Conservation (phyloP, 2,888 invertebrate genomes). For the Miltochrista miniata region DNA sequence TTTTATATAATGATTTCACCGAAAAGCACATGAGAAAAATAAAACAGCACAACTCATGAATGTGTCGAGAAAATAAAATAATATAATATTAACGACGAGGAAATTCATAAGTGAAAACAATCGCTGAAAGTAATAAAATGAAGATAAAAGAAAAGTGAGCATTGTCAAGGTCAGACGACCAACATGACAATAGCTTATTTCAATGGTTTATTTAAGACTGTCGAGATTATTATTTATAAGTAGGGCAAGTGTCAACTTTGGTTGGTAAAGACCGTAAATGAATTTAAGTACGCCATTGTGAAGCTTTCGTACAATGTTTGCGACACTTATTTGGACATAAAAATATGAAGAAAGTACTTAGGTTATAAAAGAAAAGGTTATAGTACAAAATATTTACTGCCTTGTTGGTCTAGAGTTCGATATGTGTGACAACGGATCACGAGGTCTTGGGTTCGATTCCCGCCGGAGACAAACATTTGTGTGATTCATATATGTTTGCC, state of each 20-base stretch:
- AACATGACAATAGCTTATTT: slow-evolving; percentile 8
- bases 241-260: not conserved
- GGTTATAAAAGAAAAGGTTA: no score
- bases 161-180: slow-evolving; percentile 21
- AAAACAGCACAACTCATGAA: slow-evolving; percentile 13
- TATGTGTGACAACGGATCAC: no score
- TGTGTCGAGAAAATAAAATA: slow-evolving; percentile 24
- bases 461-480: no score
- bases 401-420: no score
- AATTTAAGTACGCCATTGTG: not conserved
- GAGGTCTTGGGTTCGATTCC: no score
- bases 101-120: slow-evolving; percentile 31
- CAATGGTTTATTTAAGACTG: not conserved
- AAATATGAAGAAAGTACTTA: no score
- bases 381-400: no score
- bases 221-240: not conserved
- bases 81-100: slow-evolving; percentile 29
- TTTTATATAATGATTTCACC: slow-evolving; percentile 20
- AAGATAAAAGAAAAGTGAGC: slow-evolving; percentile 25
- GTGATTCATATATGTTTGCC: no score
- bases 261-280: not conserved
- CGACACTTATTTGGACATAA: not conserved
- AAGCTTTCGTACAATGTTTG: not conserved
- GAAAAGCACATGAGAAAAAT: slow-evolving; percentile 12
- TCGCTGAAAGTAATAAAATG: slow-evolving; percentile 27